Evolutionary conservation across 2,888 invertebrate genomes (phyloP), one percentile per base, ranked within the genome.

Genomic region (Acleris literana): DNA sequence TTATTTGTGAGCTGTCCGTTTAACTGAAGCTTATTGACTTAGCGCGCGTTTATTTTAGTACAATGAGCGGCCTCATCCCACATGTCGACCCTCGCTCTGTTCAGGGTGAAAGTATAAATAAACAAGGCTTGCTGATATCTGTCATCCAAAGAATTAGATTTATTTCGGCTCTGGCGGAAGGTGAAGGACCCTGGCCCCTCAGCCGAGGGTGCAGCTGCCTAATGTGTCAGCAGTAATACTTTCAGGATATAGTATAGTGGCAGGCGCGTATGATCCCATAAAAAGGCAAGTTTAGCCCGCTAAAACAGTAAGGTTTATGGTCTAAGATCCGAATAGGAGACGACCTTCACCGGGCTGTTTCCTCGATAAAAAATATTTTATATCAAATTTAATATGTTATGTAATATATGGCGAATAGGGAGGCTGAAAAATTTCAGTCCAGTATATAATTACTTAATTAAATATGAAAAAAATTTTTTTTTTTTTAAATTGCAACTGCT

Each of bases 121-220:
- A 90, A 92, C 90, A 87, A 88, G 87, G 83, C 88, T 90, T 87
- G 88, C 92, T 90, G 92, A 90, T 92, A 91, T 90, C 90, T 91
- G 91, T 92, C 92, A 92, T 90, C 88, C 86, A 75, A 88, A 74
- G 90, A 87, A 89, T 91, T 90, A 90, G 89, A 92, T 92, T 92
- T 90, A 92, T 92, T 89, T 90, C 87, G 82, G 87, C 85, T 85
- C 80, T 80, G 77, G 79, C 86, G 84, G 87, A 90, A 90, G 90
- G 86, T 89, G 87, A 88, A 90, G 82, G 88, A 87, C 88, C 89
- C 82, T 76, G 73, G 77, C 84, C 88, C 86, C 85, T 77, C 78
- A 77, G 75, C 68, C 74, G 70, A 71, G 72, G 75, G 76, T 77
- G 76, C 75, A 78, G 76, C 69, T 73, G 69, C 60, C 73, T 80